Evolutionary conservation across 2,113 vertebrate species (phyloP).

Genomic region (Noturus placidus): DNA sequence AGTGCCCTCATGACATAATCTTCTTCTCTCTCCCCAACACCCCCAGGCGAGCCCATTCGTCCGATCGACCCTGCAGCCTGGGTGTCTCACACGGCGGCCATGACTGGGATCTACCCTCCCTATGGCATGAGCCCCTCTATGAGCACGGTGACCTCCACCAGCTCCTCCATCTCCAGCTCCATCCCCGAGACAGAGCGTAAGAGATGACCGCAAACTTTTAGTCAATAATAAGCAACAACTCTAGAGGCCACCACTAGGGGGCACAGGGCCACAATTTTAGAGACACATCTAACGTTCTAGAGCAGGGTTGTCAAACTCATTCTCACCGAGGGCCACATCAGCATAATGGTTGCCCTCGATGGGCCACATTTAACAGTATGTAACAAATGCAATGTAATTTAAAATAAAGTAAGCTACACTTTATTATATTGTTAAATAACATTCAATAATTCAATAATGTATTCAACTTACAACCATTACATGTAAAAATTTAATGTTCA

Average conservation of each 20-base stretch:
- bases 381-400: too few relatives aligned
- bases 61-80: slow-evolving; percentile 96
- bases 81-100: slow-evolving; percentile 96
- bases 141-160: slow-evolving; percentile 99
- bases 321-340: too few relatives aligned
- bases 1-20: background rate
- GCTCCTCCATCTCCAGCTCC: slow-evolving; percentile 98
- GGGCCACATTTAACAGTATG: too few relatives aligned
- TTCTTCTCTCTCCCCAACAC: slow-evolving; percentile 46
- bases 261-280: background rate
- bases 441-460: too few relatives aligned
- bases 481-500: too few relatives aligned
- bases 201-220: slow-evolving; percentile 53
- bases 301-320: too few relatives aligned
- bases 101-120: slow-evolving; percentile 94
- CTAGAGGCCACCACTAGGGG: background rate
- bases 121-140: slow-evolving; percentile 98
- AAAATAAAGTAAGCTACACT: too few relatives aligned
- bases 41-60: slow-evolving; percentile 91
- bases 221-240: background rate
- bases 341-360: too few relatives aligned
- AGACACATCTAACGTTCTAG: too few relatives aligned
- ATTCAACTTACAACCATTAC: too few relatives aligned
- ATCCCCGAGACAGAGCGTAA: slow-evolving; percentile 97
- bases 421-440: too few relatives aligned